Evolutionary conservation across 2,113 vertebrate species (phyloP).

Genomic region (Stegastes partitus): DNA sequence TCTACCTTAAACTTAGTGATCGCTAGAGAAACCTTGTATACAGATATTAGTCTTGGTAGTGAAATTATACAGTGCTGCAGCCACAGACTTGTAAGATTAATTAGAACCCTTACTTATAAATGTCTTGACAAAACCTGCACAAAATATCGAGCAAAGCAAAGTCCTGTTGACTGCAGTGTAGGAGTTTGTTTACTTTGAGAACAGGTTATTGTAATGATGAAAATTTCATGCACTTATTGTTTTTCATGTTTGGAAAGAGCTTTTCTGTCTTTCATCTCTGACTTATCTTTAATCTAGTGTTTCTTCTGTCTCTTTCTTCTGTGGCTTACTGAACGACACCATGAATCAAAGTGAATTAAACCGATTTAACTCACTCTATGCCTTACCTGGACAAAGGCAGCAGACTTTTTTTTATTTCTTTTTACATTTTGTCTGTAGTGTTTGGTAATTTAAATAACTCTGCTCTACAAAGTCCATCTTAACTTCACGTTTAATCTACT

Average conservation of each 20-base stretch:
- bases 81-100: neutral
- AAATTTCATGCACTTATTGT: neutral
- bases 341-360: slow-evolving; percentile 6
- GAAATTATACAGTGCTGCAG: neutral
- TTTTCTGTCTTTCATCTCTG: slow-evolving; percentile 13
- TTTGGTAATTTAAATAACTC: slow-evolving; percentile 9
- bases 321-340: neutral
- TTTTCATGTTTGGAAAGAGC: neutral
- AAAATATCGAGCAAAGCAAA: neutral
- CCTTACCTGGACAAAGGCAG: neutral
- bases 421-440: neutral
- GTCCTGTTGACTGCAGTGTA: neutral
- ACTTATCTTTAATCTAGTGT: neutral
- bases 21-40: neutral
- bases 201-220: neutral
- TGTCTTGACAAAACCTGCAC: neutral
- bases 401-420: neutral
- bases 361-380: neutral
- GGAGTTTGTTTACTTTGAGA: slow-evolving; percentile 16
- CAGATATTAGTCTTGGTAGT: neutral
- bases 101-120: neutral
- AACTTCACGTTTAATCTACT: slow-evolving; percentile 16
- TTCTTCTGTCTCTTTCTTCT: slow-evolving; percentile 5
- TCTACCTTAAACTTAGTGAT: slow-evolving; percentile 10
- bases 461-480: neutral